A percentile compares a stretch with the other conserved stretches of the same genome.
Evolutionary conservation across 2,113 vertebrate species (phyloP).

Genomic region (Noctilio leporinus): DNA sequence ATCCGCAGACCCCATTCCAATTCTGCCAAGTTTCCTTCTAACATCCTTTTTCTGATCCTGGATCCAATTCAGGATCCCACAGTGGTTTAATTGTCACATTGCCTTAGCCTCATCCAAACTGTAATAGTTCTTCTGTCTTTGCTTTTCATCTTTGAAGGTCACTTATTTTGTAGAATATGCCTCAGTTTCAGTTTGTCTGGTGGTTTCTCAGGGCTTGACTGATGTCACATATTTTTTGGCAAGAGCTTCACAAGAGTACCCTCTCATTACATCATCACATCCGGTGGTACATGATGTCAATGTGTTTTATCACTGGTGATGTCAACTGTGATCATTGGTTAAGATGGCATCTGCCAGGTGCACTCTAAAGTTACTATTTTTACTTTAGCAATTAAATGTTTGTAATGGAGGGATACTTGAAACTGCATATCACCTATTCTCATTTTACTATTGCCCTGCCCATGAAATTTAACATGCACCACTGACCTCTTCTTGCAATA

Average conservation of each 20-base stretch:
- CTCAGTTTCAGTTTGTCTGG: background rate
- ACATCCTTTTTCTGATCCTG: background rate
- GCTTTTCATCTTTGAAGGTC: background rate
- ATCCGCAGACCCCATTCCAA: background rate
- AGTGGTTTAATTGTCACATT: background rate
- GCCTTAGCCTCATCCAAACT: background rate
- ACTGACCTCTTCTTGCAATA: background rate
- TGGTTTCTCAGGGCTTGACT: background rate
- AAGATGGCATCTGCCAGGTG: background rate
- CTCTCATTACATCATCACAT: rapidly evolving
- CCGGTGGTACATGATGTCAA: rapidly evolving
- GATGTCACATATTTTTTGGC: background rate
- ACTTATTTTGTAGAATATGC: background rate
- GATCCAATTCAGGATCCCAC: background rate
- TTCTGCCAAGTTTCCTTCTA: background rate
- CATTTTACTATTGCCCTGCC: too few relatives aligned
- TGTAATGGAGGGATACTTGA: background rate
- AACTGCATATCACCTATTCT: background rate
- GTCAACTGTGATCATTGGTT: background rate
- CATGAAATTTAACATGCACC: background rate
- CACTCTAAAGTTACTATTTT: background rate
- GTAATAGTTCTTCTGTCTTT: background rate
- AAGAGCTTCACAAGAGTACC: background rate
- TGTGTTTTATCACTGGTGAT: background rate
- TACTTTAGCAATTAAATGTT: background rate